A percentile compares a stretch with the other conserved stretches of the same genome.
Conservation (phyloP, 2,888 invertebrate genomes). For the Lapara coniferarum region DNA sequence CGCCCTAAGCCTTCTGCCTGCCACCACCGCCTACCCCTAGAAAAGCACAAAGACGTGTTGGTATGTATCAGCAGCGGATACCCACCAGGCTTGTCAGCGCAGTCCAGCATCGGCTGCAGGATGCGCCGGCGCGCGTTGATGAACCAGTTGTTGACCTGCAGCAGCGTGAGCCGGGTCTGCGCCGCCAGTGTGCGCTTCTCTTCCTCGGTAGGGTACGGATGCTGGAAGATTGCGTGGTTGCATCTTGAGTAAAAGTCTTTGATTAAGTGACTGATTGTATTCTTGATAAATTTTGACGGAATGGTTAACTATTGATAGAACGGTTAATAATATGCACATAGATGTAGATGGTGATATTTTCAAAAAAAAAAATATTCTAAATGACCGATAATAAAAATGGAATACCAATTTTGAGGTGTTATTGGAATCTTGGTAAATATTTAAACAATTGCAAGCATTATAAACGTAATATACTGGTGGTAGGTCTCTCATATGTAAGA, state of each 20-base stretch:
- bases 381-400: too few species aligned
- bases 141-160: constrained; percentile 97
- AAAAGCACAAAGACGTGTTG: too few species aligned
- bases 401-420: too few species aligned
- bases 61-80: background rate
- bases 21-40: too few species aligned
- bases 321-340: too few species aligned
- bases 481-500: too few species aligned
- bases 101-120: constrained; percentile 95
- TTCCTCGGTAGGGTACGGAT: constrained; percentile 97
- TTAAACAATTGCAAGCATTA: too few species aligned
- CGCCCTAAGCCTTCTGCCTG: too few species aligned
- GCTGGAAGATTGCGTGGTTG: constrained; percentile 79
- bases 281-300: too few species aligned
- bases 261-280: background rate
- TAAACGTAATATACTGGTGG: too few species aligned
- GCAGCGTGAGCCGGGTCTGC: constrained; percentile 93
- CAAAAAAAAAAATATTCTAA: too few species aligned
- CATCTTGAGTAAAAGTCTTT: background rate
- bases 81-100: constrained; percentile 75
- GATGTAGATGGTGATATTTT: background rate
- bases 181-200: constrained; percentile 95
- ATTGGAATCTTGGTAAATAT: too few species aligned
- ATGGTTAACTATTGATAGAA: background rate
- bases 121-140: constrained; percentile 96